Evolutionary conservation across 2,113 vertebrate genomes (phyloP).

Genomic region (Vicugna pacos): DNA sequence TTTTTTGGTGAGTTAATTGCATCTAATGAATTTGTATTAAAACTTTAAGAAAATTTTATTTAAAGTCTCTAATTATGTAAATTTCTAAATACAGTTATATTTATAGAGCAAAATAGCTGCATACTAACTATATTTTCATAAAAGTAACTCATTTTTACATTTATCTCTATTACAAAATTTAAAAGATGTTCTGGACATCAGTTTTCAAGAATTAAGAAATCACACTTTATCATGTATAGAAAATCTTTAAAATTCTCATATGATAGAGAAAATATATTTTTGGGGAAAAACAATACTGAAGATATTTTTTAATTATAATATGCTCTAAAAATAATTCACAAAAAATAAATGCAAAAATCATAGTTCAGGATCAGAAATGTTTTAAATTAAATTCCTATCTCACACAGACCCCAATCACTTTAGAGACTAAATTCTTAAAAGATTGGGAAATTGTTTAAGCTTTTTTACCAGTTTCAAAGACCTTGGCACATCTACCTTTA

Average conservation of each 20-base stretch:
- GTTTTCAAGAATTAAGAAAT: not conserved
- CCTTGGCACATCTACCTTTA: not conserved
- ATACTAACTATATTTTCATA: not conserved
- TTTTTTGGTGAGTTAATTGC: conserved; percentile 75
- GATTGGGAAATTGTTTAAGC: not conserved
- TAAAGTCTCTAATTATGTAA: not conserved
- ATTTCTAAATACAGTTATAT: not conserved
- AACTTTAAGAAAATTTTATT: not conserved
- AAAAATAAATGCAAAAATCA: not conserved
- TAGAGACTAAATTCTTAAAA: not conserved
- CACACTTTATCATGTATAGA: not conserved
- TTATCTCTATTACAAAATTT: conserved; percentile 45
- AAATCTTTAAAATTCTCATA: conserved; percentile 7
- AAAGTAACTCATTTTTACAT: not conserved
- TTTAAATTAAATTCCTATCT: conserved; percentile 13
- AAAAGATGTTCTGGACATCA: not conserved
- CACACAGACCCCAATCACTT: not conserved
- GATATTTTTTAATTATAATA: conserved; percentile 23
- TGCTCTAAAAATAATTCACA: not conserved
- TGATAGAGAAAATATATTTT: not conserved
- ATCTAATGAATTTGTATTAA: not conserved
- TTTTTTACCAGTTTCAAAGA: not conserved
- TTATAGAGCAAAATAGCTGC: not conserved
- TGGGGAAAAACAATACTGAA: not conserved
- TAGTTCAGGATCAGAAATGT: not conserved